Percentiles rank a stretch among this genome's conserved stretches.
Evolutionary conservation across 2,113 vertebrate genomes (phyloP).

Genomic region (Recurvirostra avosetta): DNA sequence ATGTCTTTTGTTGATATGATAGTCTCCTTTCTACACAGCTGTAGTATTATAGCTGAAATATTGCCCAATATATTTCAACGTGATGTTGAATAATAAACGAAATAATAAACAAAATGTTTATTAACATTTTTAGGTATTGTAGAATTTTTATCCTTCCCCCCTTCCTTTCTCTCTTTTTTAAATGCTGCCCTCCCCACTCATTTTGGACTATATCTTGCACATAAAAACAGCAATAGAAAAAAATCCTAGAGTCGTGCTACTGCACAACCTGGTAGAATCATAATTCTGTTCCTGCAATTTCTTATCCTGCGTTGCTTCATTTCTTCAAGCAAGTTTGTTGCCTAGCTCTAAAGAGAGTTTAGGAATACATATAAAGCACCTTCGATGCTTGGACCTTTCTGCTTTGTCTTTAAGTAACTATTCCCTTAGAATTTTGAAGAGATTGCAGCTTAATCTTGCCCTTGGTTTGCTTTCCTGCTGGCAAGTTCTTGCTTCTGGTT

Average conservation of each 20-base stretch:
- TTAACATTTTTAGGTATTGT: neutral
- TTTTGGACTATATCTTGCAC: neutral
- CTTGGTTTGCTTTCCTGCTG: neutral
- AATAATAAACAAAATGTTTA: neutral
- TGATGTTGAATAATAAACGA: neutral
- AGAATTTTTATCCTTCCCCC: neutral
- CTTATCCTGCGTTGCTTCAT: neutral
- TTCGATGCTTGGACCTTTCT: neutral
- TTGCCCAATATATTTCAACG: neutral
- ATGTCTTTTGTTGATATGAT: neutral
- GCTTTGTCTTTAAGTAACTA: neutral
- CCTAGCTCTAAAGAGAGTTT: neutral
- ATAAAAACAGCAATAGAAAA: neutral
- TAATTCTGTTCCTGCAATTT: neutral
- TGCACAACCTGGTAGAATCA: neutral
- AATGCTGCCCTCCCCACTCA: neutral
- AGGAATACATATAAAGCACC: rapidly evolving
- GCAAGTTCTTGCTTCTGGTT: neutral
- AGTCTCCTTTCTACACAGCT: neutral
- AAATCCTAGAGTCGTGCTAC: neutral
- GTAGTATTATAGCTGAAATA: neutral
- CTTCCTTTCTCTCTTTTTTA: neutral
- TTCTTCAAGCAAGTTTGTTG: neutral
- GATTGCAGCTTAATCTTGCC: neutral
- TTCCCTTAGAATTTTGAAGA: neutral